phyloP scores from a whole-genome alignment of 2,888 invertebrate species.

The Torymus texanus region DNA sequence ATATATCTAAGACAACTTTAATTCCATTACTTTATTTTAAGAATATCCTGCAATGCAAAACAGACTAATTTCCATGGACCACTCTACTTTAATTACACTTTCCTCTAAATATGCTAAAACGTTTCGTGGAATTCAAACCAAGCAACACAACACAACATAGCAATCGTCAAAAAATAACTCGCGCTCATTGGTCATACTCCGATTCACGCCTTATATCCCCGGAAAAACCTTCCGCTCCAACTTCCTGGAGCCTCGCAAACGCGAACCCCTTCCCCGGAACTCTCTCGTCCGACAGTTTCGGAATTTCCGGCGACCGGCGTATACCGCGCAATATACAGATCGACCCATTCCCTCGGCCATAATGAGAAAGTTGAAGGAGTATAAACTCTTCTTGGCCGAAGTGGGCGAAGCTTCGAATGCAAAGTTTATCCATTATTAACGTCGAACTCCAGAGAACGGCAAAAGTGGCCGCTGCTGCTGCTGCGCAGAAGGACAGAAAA shows the following conservation, averaged over 20 bases:
- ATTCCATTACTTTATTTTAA: neutral
- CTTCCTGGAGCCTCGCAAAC: neutral
- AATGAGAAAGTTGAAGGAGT: slow-evolving; percentile 39
- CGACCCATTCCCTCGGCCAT: neutral
- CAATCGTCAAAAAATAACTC: too few species aligned
- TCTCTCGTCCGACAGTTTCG: neutral
- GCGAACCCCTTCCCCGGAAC: neutral
- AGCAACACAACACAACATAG: too few species aligned
- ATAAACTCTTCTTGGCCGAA: slow-evolving; percentile 33
- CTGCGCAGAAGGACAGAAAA: slow-evolving; percentile 17
- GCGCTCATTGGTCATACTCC: too few species aligned
- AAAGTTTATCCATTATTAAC: slow-evolving; percentile 50
- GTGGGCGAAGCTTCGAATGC: slow-evolving; percentile 22
- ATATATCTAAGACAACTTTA: too few species aligned
- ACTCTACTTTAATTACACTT: too few species aligned
- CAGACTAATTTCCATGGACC: neutral
- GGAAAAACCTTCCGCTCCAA: neutral
- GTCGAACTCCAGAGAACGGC: slow-evolving; percentile 10
- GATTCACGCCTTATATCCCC: too few species aligned
- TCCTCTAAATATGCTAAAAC: too few species aligned
- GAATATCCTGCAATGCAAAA: slow-evolving; percentile 9
- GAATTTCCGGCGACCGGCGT: neutral
- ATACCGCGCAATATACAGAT: neutral
- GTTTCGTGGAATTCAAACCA: too few species aligned
- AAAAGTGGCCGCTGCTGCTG: slow-evolving; percentile 20